Conservation (phyloP, 2,888 invertebrate genomes). For the Celastrina argiolus region DNA sequence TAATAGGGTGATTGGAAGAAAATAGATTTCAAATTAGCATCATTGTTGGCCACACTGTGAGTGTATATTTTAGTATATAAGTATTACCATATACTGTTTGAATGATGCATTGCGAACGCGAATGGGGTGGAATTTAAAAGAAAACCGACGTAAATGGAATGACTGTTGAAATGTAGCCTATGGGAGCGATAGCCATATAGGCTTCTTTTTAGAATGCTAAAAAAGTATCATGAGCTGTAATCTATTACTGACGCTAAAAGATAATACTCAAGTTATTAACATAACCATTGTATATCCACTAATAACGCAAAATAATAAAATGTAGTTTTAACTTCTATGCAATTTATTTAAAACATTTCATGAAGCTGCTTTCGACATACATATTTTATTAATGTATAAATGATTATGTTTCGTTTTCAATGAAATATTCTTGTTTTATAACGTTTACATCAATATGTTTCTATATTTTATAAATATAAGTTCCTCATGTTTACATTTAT, state of each 20-base stretch:
- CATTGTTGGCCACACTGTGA: background rate
- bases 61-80: background rate
- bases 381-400: too few relatives aligned
- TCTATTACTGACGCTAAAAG: background rate
- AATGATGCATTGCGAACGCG: slow-evolving; percentile 3
- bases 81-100: background rate
- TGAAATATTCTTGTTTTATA: background rate
- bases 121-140: background rate
- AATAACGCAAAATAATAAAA: too few relatives aligned
- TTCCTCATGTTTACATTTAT: background rate
- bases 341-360: too few relatives aligned
- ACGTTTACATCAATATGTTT: too few relatives aligned
- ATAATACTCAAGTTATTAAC: background rate
- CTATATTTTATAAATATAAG: background rate
- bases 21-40: background rate
- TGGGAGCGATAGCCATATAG: too few relatives aligned
- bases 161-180: background rate
- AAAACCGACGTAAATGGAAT: background rate
- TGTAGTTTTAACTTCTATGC: too few relatives aligned
- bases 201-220: background rate
- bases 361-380: too few relatives aligned
- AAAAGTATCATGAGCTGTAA: background rate
- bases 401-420: background rate
- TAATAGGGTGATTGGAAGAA: background rate
- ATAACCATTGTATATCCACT: too few relatives aligned